Evolutionary conservation across 1,140 invertebrate species (phyloP).

Genomic region (Drosophila paulistorum): DNA sequence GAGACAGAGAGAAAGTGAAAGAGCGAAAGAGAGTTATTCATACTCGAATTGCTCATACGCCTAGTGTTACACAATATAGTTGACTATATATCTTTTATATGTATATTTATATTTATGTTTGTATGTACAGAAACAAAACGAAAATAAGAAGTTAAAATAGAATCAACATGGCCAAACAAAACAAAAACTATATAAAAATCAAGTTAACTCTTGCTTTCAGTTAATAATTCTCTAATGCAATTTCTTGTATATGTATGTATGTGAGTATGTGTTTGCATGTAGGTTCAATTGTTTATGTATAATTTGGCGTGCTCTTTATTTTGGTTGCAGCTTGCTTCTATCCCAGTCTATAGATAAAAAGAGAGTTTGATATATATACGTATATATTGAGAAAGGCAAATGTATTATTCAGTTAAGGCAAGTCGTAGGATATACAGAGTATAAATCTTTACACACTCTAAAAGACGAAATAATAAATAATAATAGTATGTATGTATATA

Average conservation of each 20-base stretch:
- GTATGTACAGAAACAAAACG: not conserved
- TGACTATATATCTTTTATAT: constrained; percentile 43
- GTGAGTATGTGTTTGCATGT: constrained; percentile 4
- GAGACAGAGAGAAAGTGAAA: too few species aligned
- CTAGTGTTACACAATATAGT: constrained; percentile 73
- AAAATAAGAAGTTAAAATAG: not conserved
- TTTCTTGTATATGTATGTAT: constrained; percentile 26
- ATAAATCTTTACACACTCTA: constrained; percentile 73
- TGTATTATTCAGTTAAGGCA: constrained; percentile 30
- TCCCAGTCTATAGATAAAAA: constrained; percentile 32
- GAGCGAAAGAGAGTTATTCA: constrained; percentile 30
- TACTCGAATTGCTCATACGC: constrained; percentile 67
- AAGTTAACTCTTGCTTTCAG: too few species aligned
- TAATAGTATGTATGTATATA: constrained; percentile 33
- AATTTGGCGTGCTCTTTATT: constrained; percentile 44
- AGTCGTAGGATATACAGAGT: constrained; percentile 41
- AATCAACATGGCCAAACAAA: not conserved
- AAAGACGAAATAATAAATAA: constrained; percentile 34
- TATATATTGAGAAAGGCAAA: constrained; percentile 23
- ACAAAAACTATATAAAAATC: not conserved
- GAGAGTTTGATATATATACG: not conserved
- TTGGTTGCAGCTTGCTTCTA: constrained; percentile 43
- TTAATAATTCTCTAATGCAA: constrained; percentile 6
- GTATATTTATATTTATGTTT: constrained; percentile 30
- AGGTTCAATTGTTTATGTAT: not conserved